Base-by-base conservation (phyloP, 2,113 vertebrate genomes). In the Geothlypis trichas region DNA sequence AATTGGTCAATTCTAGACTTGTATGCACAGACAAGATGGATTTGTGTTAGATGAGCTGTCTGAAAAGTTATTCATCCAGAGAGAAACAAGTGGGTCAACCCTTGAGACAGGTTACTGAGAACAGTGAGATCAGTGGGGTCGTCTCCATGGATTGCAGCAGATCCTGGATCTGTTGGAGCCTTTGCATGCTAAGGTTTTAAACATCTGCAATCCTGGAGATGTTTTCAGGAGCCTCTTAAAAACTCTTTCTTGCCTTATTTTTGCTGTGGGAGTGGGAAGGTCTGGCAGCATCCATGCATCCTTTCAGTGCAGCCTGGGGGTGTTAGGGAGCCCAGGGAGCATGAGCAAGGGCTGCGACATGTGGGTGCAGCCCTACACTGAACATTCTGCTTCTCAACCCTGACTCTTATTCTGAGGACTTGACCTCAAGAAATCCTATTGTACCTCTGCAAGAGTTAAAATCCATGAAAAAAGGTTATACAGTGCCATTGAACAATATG, bases 371-470 rank as follows among this genome's bases (percentile, higher is more conserved):
- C 46, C 2, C 4, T 51, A 37, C 47, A 19, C 35, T 57, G 71
- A 76, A 42, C 35, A 20, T 11, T 28, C 19, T 52, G 33, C 33
- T 74, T 81, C 11, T 52, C 52, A 75, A 39, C 35, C 61, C 47
- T 78, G 20, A 21, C 39, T 30, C n/a, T 33, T 75, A 24, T 21
- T 85, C 49, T 72, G 16, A 67, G 46, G 41, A 30, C 31, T 28
- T 22, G 52, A 65, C 39, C n/a, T 62, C 85, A 73, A 66, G 61
- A 87, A 93, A 84, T 72, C 16, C 19, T 37, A 16, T 22, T 54
- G 37, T 68, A 57, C 39, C 57, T 81, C 59, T 90, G 27, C n/a
- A 74, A 93, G 90, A 42, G 71, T 95, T 95, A 95, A 95, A 96
- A 91, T 83, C 42, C 16, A 30, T 11, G 33, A 46, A n/a, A 26